Conservation (phyloP, 1,140 invertebrate genomes). For the Heliconius hermathena region DNA sequence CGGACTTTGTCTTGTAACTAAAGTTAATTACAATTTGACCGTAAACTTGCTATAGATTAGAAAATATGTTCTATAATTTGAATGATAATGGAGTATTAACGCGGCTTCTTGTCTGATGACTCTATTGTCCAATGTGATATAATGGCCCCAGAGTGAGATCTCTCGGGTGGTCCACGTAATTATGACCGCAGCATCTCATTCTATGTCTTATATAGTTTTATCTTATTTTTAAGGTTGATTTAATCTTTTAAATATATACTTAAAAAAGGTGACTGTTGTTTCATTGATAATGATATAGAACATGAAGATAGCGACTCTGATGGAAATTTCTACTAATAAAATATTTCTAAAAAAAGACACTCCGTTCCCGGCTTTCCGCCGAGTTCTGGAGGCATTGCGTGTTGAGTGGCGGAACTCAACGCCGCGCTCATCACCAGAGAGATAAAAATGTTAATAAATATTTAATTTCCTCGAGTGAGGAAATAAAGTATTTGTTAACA, state of each 20-base stretch:
- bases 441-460: too few relatives aligned
- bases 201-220: not conserved
- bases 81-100: constrained; percentile 24
- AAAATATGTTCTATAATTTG: not conserved
- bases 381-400: too few relatives aligned
- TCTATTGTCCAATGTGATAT: constrained; percentile 59
- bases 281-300: too few relatives aligned
- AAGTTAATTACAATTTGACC: not conserved
- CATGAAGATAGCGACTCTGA: too few relatives aligned
- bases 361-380: too few relatives aligned
- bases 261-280: not conserved
- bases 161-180: constrained; percentile 60
- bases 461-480: too few relatives aligned
- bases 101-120: constrained; percentile 46
- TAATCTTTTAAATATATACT: not conserved
- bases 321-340: too few relatives aligned
- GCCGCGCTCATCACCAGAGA: too few relatives aligned
- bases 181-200: constrained; percentile 29
- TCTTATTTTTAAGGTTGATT: not conserved
- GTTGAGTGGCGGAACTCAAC: too few relatives aligned
- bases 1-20: not conserved
- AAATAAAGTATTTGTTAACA: too few relatives aligned
- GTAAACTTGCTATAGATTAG: not conserved
- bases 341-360: too few relatives aligned
- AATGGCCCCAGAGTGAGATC: constrained; percentile 42